Evolutionary conservation across 2,888 invertebrate genomes (phyloP), one percentile per base, ranked within the genome.

Genomic region (Thecocarcelia acutangulata): DNA sequence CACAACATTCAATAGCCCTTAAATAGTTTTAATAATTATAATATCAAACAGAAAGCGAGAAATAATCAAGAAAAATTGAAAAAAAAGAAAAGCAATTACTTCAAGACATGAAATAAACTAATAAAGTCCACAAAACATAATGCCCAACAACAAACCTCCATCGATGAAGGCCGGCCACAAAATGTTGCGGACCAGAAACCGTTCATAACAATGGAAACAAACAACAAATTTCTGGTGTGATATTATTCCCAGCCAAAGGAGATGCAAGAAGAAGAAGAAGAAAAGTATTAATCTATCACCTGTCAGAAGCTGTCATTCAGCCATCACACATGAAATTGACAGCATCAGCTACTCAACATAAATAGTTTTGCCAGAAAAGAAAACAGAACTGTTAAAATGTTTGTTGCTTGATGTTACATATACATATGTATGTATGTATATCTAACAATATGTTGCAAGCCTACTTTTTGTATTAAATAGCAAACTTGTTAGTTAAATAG

Each of bases 251-350:
- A 19, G 50, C 28, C 15, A 40, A 33, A 73, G 44, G 44, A 8
- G 19, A 52, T 37, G 52, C 68, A 63, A 19, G 19, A 58, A 54
- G 8, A 33, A 9, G 1, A 33, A 33, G 6, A 33, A 33, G 8
- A 33, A 33, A 33, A 33, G 8, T 33, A 33, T 33, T 87, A 90
- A 90, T 90, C 88, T 88, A 90, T 90, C 89, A 90, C 90, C 90
- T 90, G 90, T 90, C 90, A 89, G 88, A 90, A 89, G 88, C 90
- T 90, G 90, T 90, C 90, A 89, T 89, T 90, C 88, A 89, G 85
- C 87, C 87, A 86, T 87, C 87, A 87, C 88, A 87, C 83, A 84
- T 86, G 86, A 86, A 87, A 88, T 88, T 88, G 88, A 87, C 87
- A 88, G 88, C 79, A 56, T 75, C 80, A 77, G 76, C 63, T 69